Base-by-base conservation (phyloP, 2,797 vertebrate species). In the Discoglossus pictus region DNA sequence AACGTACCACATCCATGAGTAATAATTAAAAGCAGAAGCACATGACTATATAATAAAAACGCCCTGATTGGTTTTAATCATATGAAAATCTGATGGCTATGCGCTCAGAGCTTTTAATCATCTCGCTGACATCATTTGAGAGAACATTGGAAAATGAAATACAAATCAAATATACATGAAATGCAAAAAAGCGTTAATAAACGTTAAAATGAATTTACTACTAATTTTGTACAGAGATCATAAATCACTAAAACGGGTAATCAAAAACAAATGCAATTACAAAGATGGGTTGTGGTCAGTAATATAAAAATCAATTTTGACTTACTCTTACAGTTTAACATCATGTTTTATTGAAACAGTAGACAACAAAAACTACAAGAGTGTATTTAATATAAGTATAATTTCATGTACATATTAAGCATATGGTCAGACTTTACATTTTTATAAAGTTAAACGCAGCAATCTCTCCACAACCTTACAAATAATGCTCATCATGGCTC, bases 1-100 rank as follows among this genome's bases (percentile, higher is more conserved):
- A 17, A 27, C 43, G 12, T 18, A 36, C 8, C 16, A 53, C n/a
- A 15, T 15, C 18, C 10, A 35, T 18, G 51, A 36, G 31, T 53
- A 31, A 53, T 53, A 53, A 53, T 53, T 53, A 53, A 36, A 53
- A 53, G 31, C 51, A 53, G 46, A 48, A 7, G 20, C 31, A 36
- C 16, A 36, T 17, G 31, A 53, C 17, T 53, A 18, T 10, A 53
- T 16, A 53, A n/a, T 36, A 53, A 36, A 53, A 10, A 34, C 31
- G 7, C 27, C 51, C 31, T 53, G 51, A 53, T 53, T 53, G 51
- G 4, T 53, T 53, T 53, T 53, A 20, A 53, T 53, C 51, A 53
- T 16, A 27, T 20, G 27, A 53, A 31, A 53, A 53, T 53, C 24
- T 27, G 27, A 31, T 4, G 27, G 27, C 3, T 20, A 36, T 53